A percentile compares a stretch with the other conserved stretches of the same genome.
phyloP scores from a whole-genome alignment of 2,113 vertebrate genomes.

The Phrynocephalus versicolor region DNA sequence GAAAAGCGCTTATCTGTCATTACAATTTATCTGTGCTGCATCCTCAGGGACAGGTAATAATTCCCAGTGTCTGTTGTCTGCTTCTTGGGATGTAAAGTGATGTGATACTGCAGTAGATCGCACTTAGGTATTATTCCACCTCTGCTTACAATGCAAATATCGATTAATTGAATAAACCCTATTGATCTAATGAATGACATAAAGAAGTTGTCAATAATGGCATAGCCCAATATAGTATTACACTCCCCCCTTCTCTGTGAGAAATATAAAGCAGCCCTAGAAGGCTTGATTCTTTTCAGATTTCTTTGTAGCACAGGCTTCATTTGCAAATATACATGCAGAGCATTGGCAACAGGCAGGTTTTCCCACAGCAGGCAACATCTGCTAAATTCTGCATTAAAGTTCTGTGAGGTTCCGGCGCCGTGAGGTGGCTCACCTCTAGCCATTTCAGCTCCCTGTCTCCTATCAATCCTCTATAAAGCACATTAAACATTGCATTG shows the following conservation, averaged over 20 bases:
- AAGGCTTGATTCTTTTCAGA: background rate
- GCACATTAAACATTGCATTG: background rate
- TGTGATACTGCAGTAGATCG: background rate
- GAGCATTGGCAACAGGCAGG: background rate
- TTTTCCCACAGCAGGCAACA: too few species aligned
- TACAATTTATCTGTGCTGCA: constrained; percentile 35
- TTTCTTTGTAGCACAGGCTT: background rate
- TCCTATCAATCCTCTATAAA: background rate
- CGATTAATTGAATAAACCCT: background rate
- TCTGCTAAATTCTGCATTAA: background rate
- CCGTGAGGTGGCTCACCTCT: background rate
- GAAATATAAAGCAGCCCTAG: background rate
- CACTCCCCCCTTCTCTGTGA: background rate
- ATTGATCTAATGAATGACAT: constrained; percentile 12
- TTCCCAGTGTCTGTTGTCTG: background rate
- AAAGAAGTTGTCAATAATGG: background rate
- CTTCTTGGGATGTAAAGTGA: background rate
- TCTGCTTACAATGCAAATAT: background rate
- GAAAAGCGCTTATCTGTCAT: constrained; percentile 40
- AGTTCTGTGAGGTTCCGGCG: background rate
- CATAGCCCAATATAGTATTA: background rate
- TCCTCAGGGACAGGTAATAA: background rate
- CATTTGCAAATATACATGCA: background rate
- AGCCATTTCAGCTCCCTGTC: background rate
- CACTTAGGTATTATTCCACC: constrained; percentile 2